phyloP scores from a whole-genome alignment of 2,113 vertebrate genomes.

The Climacteris rufus region DNA sequence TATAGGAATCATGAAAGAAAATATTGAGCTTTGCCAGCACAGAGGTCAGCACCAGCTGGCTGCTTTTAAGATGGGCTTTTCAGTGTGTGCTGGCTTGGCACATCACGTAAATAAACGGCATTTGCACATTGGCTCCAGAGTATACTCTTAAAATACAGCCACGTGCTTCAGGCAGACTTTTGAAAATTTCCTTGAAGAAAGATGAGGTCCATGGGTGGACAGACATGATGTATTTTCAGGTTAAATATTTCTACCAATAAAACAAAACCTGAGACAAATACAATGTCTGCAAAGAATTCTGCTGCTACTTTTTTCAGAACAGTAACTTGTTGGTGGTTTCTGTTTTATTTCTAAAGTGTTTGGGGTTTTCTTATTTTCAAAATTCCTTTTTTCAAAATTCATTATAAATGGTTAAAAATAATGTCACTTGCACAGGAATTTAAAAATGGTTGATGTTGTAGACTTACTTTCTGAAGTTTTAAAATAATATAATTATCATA shows the following conservation, averaged over 20 bases:
- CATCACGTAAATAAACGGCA: background rate
- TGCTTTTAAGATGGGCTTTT: background rate
- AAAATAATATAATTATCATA: background rate
- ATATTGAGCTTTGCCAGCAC: background rate
- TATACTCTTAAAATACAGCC: background rate
- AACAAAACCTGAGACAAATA: background rate
- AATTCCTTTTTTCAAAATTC: background rate
- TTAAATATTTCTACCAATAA: background rate
- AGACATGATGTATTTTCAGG: background rate
- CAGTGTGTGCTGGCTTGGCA: background rate
- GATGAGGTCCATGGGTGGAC: background rate
- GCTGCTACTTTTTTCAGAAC: background rate
- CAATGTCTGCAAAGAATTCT: background rate
- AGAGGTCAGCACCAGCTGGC: background rate
- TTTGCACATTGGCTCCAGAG: background rate
- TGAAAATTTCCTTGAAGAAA: background rate
- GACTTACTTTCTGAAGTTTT: background rate
- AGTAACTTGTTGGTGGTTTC: accelerated
- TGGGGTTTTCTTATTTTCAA: background rate
- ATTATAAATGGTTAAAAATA: background rate
- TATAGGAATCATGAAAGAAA: background rate
- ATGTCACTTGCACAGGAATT: background rate
- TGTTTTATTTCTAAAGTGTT: background rate
- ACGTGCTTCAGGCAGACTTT: background rate
- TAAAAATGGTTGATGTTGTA: background rate